Evolutionary conservation across 2,888 invertebrate species (phyloP).

Genomic region (Limnephilus lunatus): DNA sequence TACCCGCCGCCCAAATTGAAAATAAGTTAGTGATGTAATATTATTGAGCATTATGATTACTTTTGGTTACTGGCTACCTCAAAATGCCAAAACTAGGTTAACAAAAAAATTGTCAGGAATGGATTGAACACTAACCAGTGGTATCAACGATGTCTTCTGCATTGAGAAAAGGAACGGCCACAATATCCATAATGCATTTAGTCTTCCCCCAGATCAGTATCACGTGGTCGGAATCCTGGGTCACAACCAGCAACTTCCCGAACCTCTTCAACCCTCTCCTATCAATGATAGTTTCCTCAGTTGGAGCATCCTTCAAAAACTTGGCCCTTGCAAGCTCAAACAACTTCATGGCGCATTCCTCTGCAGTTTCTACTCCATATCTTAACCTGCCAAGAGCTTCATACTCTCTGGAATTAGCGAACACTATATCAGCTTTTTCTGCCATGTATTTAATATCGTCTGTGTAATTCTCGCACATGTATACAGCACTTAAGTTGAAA

Average conservation of each 20-base stretch:
- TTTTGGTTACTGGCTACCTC: background rate
- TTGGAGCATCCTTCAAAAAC: background rate
- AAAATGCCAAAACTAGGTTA: too few relatives aligned
- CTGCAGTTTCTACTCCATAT: constrained; percentile 67
- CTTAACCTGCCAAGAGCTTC: constrained; percentile 71
- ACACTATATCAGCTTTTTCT: constrained; percentile 74
- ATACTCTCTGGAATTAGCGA: constrained; percentile 79
- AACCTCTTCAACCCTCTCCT: constrained; percentile 44
- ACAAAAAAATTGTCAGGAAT: background rate
- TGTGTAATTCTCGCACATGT: constrained; percentile 73
- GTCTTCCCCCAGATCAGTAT: constrained; percentile 70
- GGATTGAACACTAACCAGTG: constrained; percentile 70
- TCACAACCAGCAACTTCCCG: constrained; percentile 79
- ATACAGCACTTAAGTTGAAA: constrained; percentile 77
- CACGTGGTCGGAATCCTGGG: constrained; percentile 79
- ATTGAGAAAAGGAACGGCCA: constrained; percentile 71
- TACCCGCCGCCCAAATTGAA: too few relatives aligned
- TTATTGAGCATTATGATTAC: background rate
- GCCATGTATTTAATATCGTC: constrained; percentile 72
- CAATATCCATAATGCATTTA: constrained; percentile 60
- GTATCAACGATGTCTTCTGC: constrained; percentile 75
- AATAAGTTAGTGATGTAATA: too few relatives aligned
- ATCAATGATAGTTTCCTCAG: background rate
- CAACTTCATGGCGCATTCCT: constrained; percentile 65
- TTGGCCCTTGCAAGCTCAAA: background rate